Percentiles rank a stretch among this genome's conserved stretches.
These are phyloP conservation scores for Capreolus pygargus DNA, from an alignment of 2,113 vertebrate species.

Conservation along the genomic window DNA sequence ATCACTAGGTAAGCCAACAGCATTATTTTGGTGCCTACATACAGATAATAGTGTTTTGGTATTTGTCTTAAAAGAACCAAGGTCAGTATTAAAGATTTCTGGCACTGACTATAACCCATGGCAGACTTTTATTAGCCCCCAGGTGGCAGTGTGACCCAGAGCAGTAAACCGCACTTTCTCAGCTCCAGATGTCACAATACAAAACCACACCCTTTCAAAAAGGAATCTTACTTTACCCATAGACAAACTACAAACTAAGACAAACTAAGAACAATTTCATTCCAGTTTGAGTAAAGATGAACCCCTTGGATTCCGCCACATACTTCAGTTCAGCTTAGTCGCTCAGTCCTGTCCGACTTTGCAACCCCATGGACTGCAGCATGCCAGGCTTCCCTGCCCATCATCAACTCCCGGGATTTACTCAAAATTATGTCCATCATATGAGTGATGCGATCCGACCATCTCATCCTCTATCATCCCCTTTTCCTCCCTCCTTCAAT, in stretches of 20 bases:
- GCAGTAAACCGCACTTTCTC: not conserved
- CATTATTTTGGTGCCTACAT: not conserved
- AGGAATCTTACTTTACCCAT: not conserved
- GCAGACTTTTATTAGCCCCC: not conserved
- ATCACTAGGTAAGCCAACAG: not conserved
- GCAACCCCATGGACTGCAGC: not conserved
- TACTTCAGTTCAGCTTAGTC: not conserved
- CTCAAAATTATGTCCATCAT: not conserved
- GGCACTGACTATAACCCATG: not conserved
- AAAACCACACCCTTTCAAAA: not conserved
- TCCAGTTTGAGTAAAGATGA: not conserved
- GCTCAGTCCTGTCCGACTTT: not conserved
- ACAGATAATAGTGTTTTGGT: not conserved
- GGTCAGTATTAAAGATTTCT: not conserved
- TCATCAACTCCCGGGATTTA: rapidly evolving
- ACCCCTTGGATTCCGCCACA: not conserved
- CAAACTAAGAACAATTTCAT: not conserved
- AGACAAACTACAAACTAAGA: not conserved
- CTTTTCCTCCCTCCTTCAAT: not conserved
- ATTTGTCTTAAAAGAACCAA: not conserved
- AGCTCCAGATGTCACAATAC: not conserved
- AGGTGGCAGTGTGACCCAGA: constrained; percentile 40
- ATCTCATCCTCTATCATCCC: not conserved
- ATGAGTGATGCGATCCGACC: not conserved
- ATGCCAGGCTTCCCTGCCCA: not conserved